Evolutionary conservation across 2,797 vertebrate genomes (phyloP), one percentile per base, ranked within the genome.

Genomic region (Enoplosus armatus): DNA sequence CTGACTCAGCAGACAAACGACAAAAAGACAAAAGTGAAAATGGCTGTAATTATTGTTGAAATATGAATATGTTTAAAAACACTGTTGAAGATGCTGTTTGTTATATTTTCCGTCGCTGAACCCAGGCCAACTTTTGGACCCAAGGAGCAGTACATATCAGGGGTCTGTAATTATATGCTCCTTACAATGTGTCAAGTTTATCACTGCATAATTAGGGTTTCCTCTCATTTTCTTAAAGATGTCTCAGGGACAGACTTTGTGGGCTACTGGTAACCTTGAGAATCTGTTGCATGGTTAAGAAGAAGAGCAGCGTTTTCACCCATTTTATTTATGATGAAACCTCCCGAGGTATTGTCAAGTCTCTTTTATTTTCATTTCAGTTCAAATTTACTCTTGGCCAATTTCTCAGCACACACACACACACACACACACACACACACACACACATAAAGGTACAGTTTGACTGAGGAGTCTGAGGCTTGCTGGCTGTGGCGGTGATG

Each of bases 81-180:
- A 96, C 94, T 96, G 95, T 92, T 88, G 71, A 93, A 93, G 84
- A 93, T 94, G 90, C 90, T 94, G 89, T 94, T 91, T 89, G 60
- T 81, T 87, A 39, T 92, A 76, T 85, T 87, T 85, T 85, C 77
- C 67, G 66, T 89, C 87, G 85, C 79, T 89, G 85, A 90, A 85
- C 82, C 80, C 79, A 89, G 84, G 84, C 86, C 88, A 85, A 89
- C 72, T 60, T 85, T 87, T 86, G 85, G 87, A 93, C 90, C 90
- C 87, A 79, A 90, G 93, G 92, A 94, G 94, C 93, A 93, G 89
- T 82, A 79, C 88, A 92, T 89, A 92, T 94, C 90, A 89, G 89
- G 90, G 92, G 90, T 90, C 88, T 90, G 89, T 89, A 86, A 87
- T 89, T 85, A 86, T 84, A 66, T 68, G 84, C 89, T 90, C 82